Evolutionary conservation across 2,113 vertebrate species (phyloP).

Genomic region (Murina feae): DNA sequence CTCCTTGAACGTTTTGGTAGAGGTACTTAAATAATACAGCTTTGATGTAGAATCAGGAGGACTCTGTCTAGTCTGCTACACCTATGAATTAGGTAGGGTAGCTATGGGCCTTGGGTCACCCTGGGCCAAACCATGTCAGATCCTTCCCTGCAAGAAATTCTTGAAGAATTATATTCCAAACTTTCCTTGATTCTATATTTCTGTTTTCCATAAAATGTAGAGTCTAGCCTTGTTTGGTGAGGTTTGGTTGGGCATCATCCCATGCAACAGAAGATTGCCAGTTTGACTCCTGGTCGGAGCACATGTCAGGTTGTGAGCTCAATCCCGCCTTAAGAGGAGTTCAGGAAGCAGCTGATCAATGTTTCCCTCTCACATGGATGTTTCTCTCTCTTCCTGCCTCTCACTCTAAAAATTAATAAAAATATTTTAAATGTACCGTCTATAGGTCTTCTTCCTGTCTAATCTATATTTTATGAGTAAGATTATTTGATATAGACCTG

Average conservation of each 20-base stretch:
- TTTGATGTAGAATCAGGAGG: neutral
- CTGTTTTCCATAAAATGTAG: neutral
- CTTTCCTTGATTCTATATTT: neutral
- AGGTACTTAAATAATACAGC: neutral
- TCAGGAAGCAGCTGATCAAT: too few relatives aligned
- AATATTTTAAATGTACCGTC: neutral
- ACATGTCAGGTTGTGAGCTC: too few relatives aligned
- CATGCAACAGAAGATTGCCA: too few relatives aligned
- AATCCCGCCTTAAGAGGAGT: too few relatives aligned
- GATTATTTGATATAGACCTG: neutral
- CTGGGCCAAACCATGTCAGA: neutral
- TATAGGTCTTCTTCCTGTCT: neutral
- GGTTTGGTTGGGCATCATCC: too few relatives aligned
- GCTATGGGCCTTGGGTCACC: neutral
- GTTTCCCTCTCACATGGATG: too few relatives aligned
- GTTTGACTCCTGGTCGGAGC: too few relatives aligned
- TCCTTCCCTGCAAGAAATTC: neutral
- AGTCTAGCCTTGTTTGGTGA: neutral
- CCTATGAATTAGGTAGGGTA: neutral
- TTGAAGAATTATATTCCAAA: neutral
- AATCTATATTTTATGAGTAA: neutral
- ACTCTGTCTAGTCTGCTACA: fast-evolving
- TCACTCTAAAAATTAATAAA: too few relatives aligned
- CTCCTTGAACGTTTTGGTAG: neutral
- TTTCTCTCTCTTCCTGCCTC: too few relatives aligned